phyloP scores from a whole-genome alignment of 2,113 vertebrate species.

The Tragelaphus imberbis region DNA sequence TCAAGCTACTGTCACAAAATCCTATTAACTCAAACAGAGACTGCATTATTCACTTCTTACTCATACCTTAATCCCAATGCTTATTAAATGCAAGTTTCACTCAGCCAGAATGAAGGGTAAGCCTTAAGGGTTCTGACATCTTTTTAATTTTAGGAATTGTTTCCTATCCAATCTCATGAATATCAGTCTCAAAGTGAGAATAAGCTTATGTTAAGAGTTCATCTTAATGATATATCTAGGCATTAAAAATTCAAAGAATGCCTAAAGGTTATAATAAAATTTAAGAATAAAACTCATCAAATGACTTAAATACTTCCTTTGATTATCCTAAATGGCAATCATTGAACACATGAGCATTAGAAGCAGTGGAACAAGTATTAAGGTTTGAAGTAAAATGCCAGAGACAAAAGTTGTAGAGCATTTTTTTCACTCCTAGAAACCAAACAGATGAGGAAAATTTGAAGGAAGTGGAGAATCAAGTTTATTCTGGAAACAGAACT shows the following conservation, averaged over 20 bases:
- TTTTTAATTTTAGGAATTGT: neutral
- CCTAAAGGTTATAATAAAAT: neutral
- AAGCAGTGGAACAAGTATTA: neutral
- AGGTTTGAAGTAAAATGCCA: neutral
- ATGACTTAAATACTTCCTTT: neutral
- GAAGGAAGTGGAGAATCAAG: neutral
- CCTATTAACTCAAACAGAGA: slow-evolving; percentile 6
- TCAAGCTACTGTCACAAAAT: slow-evolving; percentile 33
- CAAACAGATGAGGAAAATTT: neutral
- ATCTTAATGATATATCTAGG: neutral
- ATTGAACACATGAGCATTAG: neutral
- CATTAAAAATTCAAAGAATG: neutral
- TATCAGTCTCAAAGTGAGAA: neutral
- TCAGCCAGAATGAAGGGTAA: neutral
- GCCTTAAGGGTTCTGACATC: neutral
- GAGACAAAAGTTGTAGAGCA: neutral
- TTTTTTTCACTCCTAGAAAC: neutral
- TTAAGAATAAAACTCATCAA: neutral
- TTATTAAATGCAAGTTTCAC: slow-evolving; percentile 12
- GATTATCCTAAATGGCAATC: neutral
- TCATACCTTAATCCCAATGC: neutral
- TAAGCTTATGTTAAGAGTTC: neutral
- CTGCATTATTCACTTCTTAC: neutral
- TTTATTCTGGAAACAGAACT: neutral
- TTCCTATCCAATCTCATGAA: neutral